Conservation (phyloP, 2,113 vertebrate genomes). For the Gallinago media region DNA sequence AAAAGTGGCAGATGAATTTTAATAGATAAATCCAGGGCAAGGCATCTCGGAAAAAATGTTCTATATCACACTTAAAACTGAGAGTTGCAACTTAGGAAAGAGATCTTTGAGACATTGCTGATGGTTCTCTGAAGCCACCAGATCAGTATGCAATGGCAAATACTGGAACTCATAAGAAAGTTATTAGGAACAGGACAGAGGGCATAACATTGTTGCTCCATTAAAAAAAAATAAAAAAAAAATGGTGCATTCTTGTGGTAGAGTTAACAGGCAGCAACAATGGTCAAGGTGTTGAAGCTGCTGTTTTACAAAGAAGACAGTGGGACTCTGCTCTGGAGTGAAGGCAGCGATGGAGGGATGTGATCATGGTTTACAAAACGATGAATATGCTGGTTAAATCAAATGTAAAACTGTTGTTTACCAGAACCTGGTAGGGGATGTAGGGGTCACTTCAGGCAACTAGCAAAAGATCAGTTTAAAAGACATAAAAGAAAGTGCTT, state of each 20-base stretch:
- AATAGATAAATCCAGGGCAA: background rate
- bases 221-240: background rate
- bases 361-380: background rate
- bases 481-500: background rate
- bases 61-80: background rate
- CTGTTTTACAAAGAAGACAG: background rate
- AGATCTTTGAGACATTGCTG: background rate
- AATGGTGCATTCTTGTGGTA: fast-evolving
- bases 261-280: background rate
- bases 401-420: background rate
- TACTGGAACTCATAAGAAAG: background rate
- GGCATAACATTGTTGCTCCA: background rate
- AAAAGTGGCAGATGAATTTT: conserved; percentile 5
- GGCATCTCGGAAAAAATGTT: conserved; percentile 23
- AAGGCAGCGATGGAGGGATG: background rate
- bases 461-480: background rate
- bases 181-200: background rate
- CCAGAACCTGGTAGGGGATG: background rate
- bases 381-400: background rate
- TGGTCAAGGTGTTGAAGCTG: background rate
- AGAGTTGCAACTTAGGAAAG: background rate
- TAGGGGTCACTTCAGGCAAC: background rate
- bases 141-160: conserved; percentile 8
- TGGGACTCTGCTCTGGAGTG: background rate
- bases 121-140: conserved; percentile 23